phyloP scores from a whole-genome alignment of 92 coral and sea anemone genomes.

The Desmophyllum pertusum region DNA sequence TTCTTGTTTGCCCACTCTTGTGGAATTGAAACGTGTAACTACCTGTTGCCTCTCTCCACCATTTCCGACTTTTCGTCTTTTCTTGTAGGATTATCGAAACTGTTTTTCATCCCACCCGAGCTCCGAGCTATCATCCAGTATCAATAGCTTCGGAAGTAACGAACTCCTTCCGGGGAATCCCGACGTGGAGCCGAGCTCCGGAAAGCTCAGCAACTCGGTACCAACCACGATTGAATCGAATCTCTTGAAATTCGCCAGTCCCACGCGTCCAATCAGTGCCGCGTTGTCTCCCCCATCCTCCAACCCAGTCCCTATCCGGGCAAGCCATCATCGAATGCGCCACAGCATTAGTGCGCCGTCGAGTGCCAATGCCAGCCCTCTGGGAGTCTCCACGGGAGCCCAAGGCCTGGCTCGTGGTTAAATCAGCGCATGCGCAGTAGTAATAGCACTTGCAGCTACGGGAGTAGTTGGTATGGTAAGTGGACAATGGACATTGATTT shows the following conservation, averaged over 20 bases:
- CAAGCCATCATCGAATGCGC: slow-evolving; percentile 61
- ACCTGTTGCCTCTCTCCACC: not conserved
- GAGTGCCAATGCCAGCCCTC: slow-evolving; percentile 96
- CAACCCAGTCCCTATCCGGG: slow-evolving; percentile 83
- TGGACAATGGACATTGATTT: not conserved
- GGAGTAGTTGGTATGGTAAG: slow-evolving; percentile 96
- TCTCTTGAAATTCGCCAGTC: slow-evolving; percentile 55
- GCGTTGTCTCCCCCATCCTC: slow-evolving; percentile 89
- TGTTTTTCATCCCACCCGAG: slow-evolving; percentile 93
- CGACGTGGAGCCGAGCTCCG: slow-evolving; percentile 57
- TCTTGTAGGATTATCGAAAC: slow-evolving; percentile 88
- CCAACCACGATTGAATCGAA: slow-evolving; percentile 73
- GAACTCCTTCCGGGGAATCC: slow-evolving; percentile 56
- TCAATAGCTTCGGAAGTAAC: slow-evolving; percentile 85
- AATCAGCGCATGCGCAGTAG: slow-evolving; percentile 77
- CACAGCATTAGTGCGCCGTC: slow-evolving; percentile 92
- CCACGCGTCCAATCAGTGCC: slow-evolving; percentile 59
- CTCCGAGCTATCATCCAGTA: slow-evolving; percentile 88
- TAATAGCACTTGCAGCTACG: slow-evolving; percentile 83
- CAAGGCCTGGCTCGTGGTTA: slow-evolving; percentile 79
- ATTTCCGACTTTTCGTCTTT: not conserved
- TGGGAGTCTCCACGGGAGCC: slow-evolving; percentile 89
- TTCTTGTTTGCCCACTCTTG: too few species aligned
- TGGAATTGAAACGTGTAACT: not conserved
- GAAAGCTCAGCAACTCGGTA: slow-evolving; percentile 69